Evolutionary conservation across 2,113 vertebrate species (phyloP), one percentile per base, ranked within the genome.

Genomic region (Thunnus thynnus): DNA sequence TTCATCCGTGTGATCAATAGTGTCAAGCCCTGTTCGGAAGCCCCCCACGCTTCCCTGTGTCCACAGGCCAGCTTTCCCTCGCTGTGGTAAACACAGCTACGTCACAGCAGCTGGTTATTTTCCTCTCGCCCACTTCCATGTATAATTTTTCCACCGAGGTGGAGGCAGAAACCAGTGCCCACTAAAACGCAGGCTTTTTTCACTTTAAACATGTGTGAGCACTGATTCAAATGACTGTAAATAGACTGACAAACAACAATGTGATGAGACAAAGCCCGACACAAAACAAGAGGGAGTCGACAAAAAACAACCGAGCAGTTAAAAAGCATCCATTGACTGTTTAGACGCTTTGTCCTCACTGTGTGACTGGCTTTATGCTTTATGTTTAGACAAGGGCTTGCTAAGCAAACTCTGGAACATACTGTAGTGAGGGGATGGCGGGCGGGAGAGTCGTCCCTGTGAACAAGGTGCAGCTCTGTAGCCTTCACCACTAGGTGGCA

Each of bases 321-420:
- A 54, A 86, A 86, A 77, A 63, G 63, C 22, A 32, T 74, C 68
- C 60, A 89, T 78, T 84, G 89, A 76, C 77, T 4, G 73, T 41
- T 54, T 76, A 51, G 32, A 66, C 54, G 79, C 83, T 80, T 91
- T 90, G 83, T 85, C 82, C 55, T 85, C 48, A 18, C 67, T 57
- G 70, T 86, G 77, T 36, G 67, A 48, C 83, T 17, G 71, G 85
- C 80, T 92, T 89, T 3, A 65, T 82, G 82, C 80, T 92, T 89
- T 3, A 65, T 82, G 82, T 76, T 88, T 74, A 55, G 70, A 88
- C 74, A 63, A 57, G 44, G 72, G 71, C 84, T 84, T 62, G 70
- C 77, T 78, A 63, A 86, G 88, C 83, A 86, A 80, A 84, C 74
- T 90, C 91, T 93, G 46, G 92, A 94, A 93, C 85, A 72, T 84